A percentile compares a stretch with the other conserved stretches of the same genome.
phyloP scores from a whole-genome alignment of 2,797 vertebrate species.

The Anabas testudineus region DNA sequence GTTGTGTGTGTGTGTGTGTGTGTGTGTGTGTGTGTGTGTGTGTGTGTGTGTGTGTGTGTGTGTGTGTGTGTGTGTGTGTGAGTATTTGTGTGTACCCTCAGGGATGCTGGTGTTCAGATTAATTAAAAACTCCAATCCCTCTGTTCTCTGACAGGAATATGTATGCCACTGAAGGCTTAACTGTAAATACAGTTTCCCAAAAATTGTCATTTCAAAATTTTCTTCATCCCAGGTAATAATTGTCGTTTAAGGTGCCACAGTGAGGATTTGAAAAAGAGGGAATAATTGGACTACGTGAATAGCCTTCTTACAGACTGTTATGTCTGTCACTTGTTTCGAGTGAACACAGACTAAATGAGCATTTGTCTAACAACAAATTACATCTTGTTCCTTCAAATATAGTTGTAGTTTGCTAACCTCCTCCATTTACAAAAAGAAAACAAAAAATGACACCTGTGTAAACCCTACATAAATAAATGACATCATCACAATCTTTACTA shows the following conservation, averaged over 20 bases:
- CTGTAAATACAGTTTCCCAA: constrained; percentile 52
- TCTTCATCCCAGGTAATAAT: constrained; percentile 48
- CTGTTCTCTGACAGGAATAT: constrained; percentile 59
- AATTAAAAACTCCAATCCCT: constrained; percentile 71
- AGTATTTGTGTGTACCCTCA: constrained; percentile 15
- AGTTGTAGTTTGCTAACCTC: background rate
- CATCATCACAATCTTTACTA: background rate
- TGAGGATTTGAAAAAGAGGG: constrained; percentile 17
- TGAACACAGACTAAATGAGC: background rate
- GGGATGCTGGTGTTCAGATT: constrained; percentile 55
- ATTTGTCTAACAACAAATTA: background rate
- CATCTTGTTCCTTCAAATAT: background rate
- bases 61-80: background rate
- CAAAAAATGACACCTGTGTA: background rate
- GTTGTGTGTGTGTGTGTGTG: constrained; percentile 3
- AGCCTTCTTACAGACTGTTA: constrained; percentile 8
- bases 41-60: background rate
- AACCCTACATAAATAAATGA: background rate
- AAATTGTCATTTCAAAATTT: constrained; percentile 48
- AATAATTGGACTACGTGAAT: background rate
- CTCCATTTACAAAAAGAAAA: background rate
- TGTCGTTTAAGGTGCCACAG: background rate
- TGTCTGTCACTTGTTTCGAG: constrained; percentile 8
- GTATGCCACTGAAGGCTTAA: constrained; percentile 50
- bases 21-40: background rate